phyloP scores from a whole-genome alignment of 1,140 invertebrate species.

The Heliothis subflexa region DNA sequence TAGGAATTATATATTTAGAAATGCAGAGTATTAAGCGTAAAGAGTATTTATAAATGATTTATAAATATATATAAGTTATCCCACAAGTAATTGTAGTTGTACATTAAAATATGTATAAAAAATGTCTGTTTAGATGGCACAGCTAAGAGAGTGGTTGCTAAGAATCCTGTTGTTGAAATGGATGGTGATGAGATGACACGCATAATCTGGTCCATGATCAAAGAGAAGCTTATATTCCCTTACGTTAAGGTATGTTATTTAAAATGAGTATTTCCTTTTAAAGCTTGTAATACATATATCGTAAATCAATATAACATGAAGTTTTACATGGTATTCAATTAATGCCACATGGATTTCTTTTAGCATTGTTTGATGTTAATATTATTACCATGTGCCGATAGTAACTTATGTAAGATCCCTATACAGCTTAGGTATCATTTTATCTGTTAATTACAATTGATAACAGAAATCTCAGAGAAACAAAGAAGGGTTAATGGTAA shows the following conservation, averaged over 20 bases:
- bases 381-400: too few relatives aligned
- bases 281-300: background rate
- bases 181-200: slow-evolving; percentile 97
- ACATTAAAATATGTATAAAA: background rate
- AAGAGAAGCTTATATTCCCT: slow-evolving; percentile 94
- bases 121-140: slow-evolving; percentile 84
- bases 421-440: too few relatives aligned
- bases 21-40: too few relatives aligned
- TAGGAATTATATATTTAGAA: too few relatives aligned
- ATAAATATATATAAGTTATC: too few relatives aligned
- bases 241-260: slow-evolving; percentile 91
- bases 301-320: too few relatives aligned
- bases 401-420: too few relatives aligned
- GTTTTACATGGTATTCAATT: too few relatives aligned
- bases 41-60: too few relatives aligned
- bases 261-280: too few relatives aligned
- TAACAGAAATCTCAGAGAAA: background rate
- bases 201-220: slow-evolving; percentile 96
- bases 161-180: slow-evolving; percentile 94
- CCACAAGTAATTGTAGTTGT: background rate
- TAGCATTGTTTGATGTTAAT: too few relatives aligned
- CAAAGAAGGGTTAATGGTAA: background rate
- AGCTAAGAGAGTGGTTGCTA: slow-evolving; percentile 88
- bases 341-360: too few relatives aligned
- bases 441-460: background rate